A percentile compares a stretch with the other conserved stretches of the same genome.
phyloP scores from a whole-genome alignment of 2,888 invertebrate genomes.

The Lumbricus terrestris region DNA sequence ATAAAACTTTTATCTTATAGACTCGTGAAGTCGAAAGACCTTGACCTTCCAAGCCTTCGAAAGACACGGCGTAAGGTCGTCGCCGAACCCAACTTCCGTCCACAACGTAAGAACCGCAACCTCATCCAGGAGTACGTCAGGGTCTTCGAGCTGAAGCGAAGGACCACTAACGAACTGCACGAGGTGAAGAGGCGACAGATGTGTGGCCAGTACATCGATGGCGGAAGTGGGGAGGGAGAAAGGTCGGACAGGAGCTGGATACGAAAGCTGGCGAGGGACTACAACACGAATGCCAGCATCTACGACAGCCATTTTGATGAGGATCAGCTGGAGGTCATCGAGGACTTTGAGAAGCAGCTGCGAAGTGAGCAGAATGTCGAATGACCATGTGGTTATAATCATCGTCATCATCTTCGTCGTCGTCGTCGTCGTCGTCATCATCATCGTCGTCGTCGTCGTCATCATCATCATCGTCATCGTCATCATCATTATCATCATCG shows the following conservation, averaged over 20 bases:
- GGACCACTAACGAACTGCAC: neutral
- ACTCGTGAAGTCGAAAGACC: neutral
- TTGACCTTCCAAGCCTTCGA: neutral
- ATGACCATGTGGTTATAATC: neutral
- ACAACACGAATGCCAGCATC: neutral
- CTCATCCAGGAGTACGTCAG: slow-evolving; percentile 39
- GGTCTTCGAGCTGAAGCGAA: slow-evolving; percentile 41
- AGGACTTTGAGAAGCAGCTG: neutral
- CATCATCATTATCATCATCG: neutral
- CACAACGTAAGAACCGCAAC: neutral
- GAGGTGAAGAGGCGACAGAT: slow-evolving; percentile 6
- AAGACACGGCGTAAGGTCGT: neutral
- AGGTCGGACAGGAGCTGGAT: neutral
- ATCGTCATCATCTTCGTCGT: neutral
- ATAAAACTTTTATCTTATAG: neutral
- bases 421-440: neutral
- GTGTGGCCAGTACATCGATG: neutral
- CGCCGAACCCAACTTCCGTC: neutral
- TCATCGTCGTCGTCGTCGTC: neutral
- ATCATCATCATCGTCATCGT: neutral
- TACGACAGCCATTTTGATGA: neutral
- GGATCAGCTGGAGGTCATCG: neutral
- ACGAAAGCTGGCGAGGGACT: slow-evolving; percentile 3
- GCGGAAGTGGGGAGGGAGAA: neutral
- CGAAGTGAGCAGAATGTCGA: neutral